A percentile compares a stretch with the other conserved stretches of the same genome.
Evolutionary conservation across 2,888 invertebrate species (phyloP).

Genomic region (Polyommatus iphigenia): DNA sequence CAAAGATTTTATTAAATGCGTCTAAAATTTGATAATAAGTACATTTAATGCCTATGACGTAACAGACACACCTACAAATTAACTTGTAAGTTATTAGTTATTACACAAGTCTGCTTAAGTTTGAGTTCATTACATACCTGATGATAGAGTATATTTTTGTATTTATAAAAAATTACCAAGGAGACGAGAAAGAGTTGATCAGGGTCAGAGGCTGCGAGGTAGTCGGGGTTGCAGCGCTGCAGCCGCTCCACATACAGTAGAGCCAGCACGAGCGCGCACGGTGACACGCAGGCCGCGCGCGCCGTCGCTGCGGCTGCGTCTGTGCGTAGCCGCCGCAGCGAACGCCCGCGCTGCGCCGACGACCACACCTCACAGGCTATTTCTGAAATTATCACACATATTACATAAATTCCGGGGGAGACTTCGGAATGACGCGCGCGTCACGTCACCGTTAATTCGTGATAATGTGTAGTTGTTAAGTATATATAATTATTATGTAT

Average conservation of each 20-base stretch:
- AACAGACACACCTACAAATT: too few species aligned
- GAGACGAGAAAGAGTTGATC: slow-evolving; percentile 97
- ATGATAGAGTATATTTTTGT: too few species aligned
- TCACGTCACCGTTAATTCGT: too few species aligned
- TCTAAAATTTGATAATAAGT: too few species aligned
- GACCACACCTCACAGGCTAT: slow-evolving; percentile 92
- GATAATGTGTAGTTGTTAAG: too few species aligned
- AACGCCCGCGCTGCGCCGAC: slow-evolving; percentile 86
- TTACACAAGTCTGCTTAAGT: too few species aligned
- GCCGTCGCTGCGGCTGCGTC: slow-evolving; percentile 88
- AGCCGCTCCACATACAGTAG: slow-evolving; percentile 96
- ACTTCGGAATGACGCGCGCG: too few species aligned
- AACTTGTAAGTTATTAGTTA: too few species aligned
- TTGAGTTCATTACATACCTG: too few species aligned
- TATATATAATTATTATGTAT: too few species aligned
- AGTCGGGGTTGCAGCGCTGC: slow-evolving; percentile 88
- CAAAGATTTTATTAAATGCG: neutral
- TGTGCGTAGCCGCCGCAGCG: slow-evolving; percentile 87
- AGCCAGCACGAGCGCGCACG: slow-evolving; percentile 95
- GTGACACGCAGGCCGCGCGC: slow-evolving; percentile 91
- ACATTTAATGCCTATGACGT: too few species aligned
- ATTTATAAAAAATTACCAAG: slow-evolving; percentile 81
- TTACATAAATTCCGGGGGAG: too few species aligned
- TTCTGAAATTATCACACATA: slow-evolving; percentile 71
- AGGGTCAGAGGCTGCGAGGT: slow-evolving; percentile 90